Percentiles rank a stretch among this genome's conserved stretches.
Evolutionary conservation across 2,888 invertebrate genomes (phyloP).

Genomic region (Ormyrus pomaceus): DNA sequence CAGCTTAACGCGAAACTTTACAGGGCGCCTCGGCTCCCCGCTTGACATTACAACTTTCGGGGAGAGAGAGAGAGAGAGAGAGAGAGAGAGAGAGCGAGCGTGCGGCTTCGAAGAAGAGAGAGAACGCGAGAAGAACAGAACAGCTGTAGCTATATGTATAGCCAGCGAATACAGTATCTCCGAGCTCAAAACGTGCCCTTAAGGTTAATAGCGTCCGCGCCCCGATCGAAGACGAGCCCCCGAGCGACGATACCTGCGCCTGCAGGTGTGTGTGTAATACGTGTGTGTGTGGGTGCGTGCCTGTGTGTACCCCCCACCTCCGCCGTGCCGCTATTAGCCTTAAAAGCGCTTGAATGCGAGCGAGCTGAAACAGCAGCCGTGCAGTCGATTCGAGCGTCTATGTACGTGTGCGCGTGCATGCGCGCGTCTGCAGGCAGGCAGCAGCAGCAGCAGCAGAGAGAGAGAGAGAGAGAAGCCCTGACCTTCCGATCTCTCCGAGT

Average conservation of each 20-base stretch:
- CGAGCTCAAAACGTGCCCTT: background rate
- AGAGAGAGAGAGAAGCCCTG: background rate
- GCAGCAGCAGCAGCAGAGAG: conserved; percentile 30
- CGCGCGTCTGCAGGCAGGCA: too few species aligned
- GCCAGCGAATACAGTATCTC: too few species aligned
- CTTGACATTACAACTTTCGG: background rate
- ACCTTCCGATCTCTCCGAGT: background rate
- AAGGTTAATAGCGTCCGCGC: conserved; percentile 1
- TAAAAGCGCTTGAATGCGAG: background rate
- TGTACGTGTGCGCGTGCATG: too few species aligned
- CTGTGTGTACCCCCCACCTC: background rate
- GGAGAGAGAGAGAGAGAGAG: background rate
- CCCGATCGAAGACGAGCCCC: background rate
- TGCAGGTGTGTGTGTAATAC: background rate
- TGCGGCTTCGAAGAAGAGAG: background rate
- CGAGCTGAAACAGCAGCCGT: background rate
- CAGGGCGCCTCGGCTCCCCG: background rate
- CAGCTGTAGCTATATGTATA: background rate
- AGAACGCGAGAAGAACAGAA: background rate
- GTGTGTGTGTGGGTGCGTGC: too few species aligned
- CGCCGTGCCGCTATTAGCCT: background rate
- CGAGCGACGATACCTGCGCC: background rate
- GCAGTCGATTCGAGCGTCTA: background rate
- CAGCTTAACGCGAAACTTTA: background rate
- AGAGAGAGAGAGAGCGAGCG: background rate